Evolutionary conservation across 2,888 invertebrate species (phyloP).

Genomic region (Agonopterix heracliana): DNA sequence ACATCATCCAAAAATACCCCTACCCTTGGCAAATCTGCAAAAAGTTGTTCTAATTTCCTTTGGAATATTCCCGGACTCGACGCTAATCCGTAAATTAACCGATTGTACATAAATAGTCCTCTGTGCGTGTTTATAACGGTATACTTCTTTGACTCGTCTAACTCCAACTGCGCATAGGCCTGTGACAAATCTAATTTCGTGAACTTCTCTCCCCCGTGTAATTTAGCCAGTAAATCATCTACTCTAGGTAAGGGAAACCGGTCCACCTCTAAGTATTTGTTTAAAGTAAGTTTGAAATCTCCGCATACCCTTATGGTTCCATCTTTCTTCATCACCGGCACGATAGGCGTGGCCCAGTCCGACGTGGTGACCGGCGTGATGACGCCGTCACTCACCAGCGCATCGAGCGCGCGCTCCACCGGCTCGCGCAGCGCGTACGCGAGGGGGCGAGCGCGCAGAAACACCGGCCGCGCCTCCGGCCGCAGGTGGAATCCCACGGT

Average conservation of each 20-base stretch:
- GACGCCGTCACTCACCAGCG: conserved; percentile 10
- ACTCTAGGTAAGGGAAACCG: conserved; percentile 9
- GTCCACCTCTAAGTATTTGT: conserved; percentile 10
- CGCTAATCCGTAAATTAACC: not conserved
- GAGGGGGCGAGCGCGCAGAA: not conserved
- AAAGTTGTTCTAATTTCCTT: conserved; percentile 9
- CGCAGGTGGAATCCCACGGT: too few species aligned
- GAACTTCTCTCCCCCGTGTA: conserved; percentile 1
- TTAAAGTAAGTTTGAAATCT: conserved; percentile 11
- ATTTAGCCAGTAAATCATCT: conserved; percentile 3
- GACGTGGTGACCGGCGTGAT: conserved; percentile 10
- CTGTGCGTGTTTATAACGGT: too few species aligned
- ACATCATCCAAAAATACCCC: conserved; percentile 9
- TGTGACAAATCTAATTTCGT: too few species aligned
- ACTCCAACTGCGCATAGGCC: too few species aligned
- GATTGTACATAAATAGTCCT: too few species aligned
- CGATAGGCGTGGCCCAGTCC: too few species aligned
- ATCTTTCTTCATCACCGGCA: conserved; percentile 4
- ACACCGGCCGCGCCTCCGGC: too few species aligned
- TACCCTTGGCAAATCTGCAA: conserved; percentile 7
- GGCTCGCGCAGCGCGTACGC: too few species aligned
- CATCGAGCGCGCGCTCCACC: conserved; percentile 6
- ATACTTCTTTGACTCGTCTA: too few species aligned
- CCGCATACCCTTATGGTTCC: conserved; percentile 12
- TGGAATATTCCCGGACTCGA: not conserved